Evolutionary conservation across 37 sponge, comb jelly and placozoan species (phyloP).

Genomic region (Diacarnus erythraeanus): DNA sequence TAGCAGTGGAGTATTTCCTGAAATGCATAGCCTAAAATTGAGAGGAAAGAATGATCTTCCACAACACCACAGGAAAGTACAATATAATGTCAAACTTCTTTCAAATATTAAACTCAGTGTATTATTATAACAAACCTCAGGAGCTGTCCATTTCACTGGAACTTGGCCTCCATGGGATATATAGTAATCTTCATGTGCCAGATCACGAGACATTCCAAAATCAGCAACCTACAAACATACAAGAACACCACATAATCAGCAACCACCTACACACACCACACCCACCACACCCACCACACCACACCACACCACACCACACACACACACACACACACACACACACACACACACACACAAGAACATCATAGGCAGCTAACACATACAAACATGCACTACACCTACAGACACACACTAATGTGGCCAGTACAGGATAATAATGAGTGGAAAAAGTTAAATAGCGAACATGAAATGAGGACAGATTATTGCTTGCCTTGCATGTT

Average conservation of each 20-base stretch:
- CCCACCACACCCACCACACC: too few species aligned
- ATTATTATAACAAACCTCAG: constrained; percentile 18
- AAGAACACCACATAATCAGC: background rate
- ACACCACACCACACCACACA: background rate
- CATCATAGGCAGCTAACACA: background rate
- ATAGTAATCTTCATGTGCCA: constrained; percentile 14
- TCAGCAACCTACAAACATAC: constrained; percentile 25
- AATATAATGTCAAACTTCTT: too few species aligned
- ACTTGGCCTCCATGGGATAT: constrained; percentile 20
- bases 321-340: constrained; percentile 34
- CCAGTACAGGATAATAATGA: too few species aligned
- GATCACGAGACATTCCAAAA: constrained; percentile 40
- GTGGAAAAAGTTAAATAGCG: too few species aligned
- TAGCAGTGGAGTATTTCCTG: constrained; percentile 53
- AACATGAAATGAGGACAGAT: too few species aligned
- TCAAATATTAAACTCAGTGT: background rate
- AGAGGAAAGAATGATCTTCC: background rate
- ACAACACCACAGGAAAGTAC: too few species aligned
- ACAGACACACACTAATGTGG: too few species aligned
- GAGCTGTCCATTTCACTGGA: constrained; percentile 55
- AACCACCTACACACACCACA: background rate
- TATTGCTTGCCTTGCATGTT: constrained; percentile 51
- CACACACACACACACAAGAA: background rate
- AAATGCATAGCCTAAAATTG: constrained; percentile 9
- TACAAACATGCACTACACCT: background rate